Conservation (phyloP, 2,113 vertebrate species). For the Nothocercus julius region DNA sequence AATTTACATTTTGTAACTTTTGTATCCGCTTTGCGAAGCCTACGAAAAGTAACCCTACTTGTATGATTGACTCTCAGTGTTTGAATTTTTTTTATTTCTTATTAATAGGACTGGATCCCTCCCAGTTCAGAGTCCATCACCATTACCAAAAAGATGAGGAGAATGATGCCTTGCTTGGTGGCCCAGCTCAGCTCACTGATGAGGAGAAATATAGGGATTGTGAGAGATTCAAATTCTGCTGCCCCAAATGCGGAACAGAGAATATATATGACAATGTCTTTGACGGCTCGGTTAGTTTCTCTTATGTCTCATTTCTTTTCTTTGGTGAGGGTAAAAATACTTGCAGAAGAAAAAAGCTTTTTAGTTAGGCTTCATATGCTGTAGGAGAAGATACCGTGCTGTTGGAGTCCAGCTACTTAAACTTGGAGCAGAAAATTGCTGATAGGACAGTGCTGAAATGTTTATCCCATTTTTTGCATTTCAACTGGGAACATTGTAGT, state of each 20-base stretch:
- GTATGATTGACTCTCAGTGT: slow-evolving; percentile 64
- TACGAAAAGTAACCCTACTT: slow-evolving; percentile 61
- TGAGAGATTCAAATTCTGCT: slow-evolving; percentile 91
- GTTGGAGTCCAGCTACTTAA: slow-evolving; percentile 24
- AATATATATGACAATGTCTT: slow-evolving; percentile 94
- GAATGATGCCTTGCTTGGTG: slow-evolving; percentile 86
- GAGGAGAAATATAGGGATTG: slow-evolving; percentile 95
- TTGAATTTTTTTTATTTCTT: slow-evolving; percentile 72
- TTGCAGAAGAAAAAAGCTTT: background rate
- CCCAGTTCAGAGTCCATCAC: slow-evolving; percentile 90
- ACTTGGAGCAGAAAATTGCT: slow-evolving; percentile 33
- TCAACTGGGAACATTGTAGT: slow-evolving; percentile 8
- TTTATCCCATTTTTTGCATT: slow-evolving; percentile 45
- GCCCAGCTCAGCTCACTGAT: slow-evolving; percentile 89
- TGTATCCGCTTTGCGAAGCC: slow-evolving; percentile 53
- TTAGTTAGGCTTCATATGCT: background rate
- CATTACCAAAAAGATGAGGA: slow-evolving; percentile 93
- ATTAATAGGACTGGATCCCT: slow-evolving; percentile 90
- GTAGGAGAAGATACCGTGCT: slow-evolving; percentile 33
- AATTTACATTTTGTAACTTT: slow-evolving; percentile 57
- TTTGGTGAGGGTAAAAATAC: background rate
- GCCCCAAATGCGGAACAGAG: slow-evolving; percentile 88
- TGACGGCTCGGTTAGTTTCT: slow-evolving; percentile 88
- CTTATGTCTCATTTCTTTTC: slow-evolving; percentile 3
- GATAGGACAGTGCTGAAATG: slow-evolving; percentile 12